Conservation (phyloP, 2,797 vertebrate genomes). For the Periophthalmus magnuspinnatus region DNA sequence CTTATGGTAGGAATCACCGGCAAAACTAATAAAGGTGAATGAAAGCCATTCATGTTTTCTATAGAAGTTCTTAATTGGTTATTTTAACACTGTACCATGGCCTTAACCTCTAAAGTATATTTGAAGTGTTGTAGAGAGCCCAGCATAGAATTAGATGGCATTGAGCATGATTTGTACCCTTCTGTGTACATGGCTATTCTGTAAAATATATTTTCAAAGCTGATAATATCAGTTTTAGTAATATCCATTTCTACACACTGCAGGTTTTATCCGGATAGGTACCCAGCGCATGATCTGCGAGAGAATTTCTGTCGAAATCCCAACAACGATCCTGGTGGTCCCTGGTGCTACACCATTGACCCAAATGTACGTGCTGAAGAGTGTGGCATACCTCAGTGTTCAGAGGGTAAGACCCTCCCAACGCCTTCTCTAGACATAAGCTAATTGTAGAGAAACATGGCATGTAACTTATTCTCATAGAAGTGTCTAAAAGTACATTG, state of each 20-base stretch:
- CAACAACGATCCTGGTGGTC: slow-evolving; percentile 90
- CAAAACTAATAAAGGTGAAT: slow-evolving; percentile 48
- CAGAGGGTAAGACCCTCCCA: slow-evolving; percentile 81
- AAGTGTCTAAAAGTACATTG: slow-evolving; percentile 13
- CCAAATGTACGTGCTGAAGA: slow-evolving; percentile 87
- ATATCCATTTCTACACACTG: slow-evolving; percentile 60
- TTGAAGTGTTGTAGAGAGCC: slow-evolving; percentile 44
- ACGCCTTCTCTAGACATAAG: background rate
- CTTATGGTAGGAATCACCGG: slow-evolving; percentile 35
- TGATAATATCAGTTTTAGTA: slow-evolving; percentile 51
- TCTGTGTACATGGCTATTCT: slow-evolving; percentile 42
- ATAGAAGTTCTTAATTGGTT: slow-evolving; percentile 15
- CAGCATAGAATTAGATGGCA: slow-evolving; percentile 34
- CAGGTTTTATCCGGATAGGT: slow-evolving; percentile 79
- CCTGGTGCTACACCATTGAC: slow-evolving; percentile 96
- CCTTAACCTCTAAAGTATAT: slow-evolving; percentile 46
- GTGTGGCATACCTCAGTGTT: slow-evolving; percentile 90
- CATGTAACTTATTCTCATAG: background rate
- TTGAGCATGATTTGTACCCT: slow-evolving; percentile 18
- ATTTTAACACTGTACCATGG: slow-evolving; percentile 13
- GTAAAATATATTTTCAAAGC: slow-evolving; percentile 51
- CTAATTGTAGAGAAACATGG: slow-evolving; percentile 6
- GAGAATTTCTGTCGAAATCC: slow-evolving; percentile 98
- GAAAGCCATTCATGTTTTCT: slow-evolving; percentile 33
- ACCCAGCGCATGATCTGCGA: slow-evolving; percentile 89